Base-by-base conservation (phyloP, 2,797 vertebrate genomes). In the Hozukius guyotensis region DNA sequence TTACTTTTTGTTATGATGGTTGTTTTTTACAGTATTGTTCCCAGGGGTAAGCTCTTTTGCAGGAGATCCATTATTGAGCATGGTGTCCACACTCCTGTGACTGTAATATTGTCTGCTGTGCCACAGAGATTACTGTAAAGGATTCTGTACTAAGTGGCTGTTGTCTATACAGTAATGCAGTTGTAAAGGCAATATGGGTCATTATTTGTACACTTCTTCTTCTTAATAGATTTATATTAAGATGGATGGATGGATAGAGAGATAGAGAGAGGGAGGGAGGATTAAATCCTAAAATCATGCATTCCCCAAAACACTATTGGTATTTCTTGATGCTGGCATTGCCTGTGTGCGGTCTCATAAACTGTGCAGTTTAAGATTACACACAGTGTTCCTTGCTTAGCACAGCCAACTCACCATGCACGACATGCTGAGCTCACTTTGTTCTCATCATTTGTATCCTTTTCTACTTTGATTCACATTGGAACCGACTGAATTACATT, bases 401-500 rank as follows among this genome's bases (percentile, higher is more conserved):
- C 53, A 62, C 10, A 52, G 57, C 64, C 42, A 71, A 56, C 14
- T 65, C 25, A 16, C 53, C 27, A 56, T 46, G 62, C 49, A 8
- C 55, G 64, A 27, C 32, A 65, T 2, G 9, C 38, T 65, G 25
- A 59, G 31, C 59, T 73, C 25, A 69, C n/a, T 67, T 74, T 69
- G 11, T 65, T 78, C 18, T 74, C 22, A 20, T 64, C 34, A 52
- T 73, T 80, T 84, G 14, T 53, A 49, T 74, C 38, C n/a, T 34
- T 61, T 62, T 56, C n/a, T 67, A 27, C 65, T 74, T 52, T 49
- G 20, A 72, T 65, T 77, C 56, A 62, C 31, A 64, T 72, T 75
- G 12, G 18, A 75, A 67, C 11, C 61, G 52, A 75, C 20, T 84
- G n/a, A 84, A 69, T 75, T 77, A 53, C 56, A 71, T 55, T 67